Conservation (phyloP, 2,888 invertebrate species). For the Drosophila acutilabella region DNA sequence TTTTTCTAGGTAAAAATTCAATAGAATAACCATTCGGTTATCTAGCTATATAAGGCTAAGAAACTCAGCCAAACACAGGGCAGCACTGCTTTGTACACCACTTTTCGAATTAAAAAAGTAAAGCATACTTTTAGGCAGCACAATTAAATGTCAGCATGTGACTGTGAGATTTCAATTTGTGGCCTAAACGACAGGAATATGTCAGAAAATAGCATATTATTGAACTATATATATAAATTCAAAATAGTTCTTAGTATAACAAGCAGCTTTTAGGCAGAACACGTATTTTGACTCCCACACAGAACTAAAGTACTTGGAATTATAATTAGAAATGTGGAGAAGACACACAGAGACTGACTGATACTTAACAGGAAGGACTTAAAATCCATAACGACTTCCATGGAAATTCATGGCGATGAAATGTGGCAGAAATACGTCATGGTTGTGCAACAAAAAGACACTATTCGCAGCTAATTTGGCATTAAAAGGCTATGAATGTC, state of each 20-base stretch:
- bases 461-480: slow-evolving; percentile 66
- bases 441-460: slow-evolving; percentile 51
- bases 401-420: slow-evolving; percentile 31
- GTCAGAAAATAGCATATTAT: not conserved
- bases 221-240: not conserved
- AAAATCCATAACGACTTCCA: slow-evolving; percentile 36
- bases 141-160: not conserved
- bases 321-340: slow-evolving; percentile 6
- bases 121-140: slow-evolving; percentile 22
- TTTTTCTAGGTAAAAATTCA: too few species aligned
- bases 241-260: not conserved
- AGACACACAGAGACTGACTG: not conserved
- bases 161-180: not conserved
- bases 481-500: slow-evolving; percentile 65
- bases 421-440: slow-evolving; percentile 32
- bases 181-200: not conserved
- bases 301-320: not conserved
- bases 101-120: not conserved
- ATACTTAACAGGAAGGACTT: not conserved
- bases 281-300: not conserved
- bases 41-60: too few species aligned
- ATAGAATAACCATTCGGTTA: too few species aligned
- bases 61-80: too few species aligned
- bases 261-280: not conserved
- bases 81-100: not conserved